A percentile compares a stretch with the other conserved stretches of the same genome.
These are phyloP conservation scores for Lordiphosa collinella DNA, from an alignment of 1,140 invertebrate genomes.

Conservation along the genomic window DNA sequence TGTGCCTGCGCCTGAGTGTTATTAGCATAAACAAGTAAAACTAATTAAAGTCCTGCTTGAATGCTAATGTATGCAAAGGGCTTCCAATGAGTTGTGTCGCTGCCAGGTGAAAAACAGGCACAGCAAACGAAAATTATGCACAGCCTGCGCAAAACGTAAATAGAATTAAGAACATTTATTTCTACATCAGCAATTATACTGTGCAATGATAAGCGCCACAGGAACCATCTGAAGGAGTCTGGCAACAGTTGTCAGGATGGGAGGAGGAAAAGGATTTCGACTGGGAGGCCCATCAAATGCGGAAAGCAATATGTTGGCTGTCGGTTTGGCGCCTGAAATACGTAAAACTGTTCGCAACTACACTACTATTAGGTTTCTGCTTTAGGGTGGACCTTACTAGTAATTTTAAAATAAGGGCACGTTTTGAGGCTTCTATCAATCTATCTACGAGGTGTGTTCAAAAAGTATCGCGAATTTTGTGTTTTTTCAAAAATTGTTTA, in stretches of 20 bases:
- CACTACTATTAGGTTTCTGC: neutral
- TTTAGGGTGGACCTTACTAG: too few relatives aligned
- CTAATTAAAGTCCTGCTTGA: conserved; percentile 69
- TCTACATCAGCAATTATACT: conserved; percentile 67
- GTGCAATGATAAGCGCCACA: conserved; percentile 44
- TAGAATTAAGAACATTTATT: conserved; percentile 69
- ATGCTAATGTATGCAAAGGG: conserved; percentile 73
- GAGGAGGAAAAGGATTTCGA: too few relatives aligned
- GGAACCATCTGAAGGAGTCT: conserved; percentile 15
- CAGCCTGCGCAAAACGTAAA: conserved; percentile 45
- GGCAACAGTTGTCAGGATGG: conserved; percentile 25
- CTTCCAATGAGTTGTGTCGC: conserved; percentile 50
- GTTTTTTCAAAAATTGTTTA: too few relatives aligned
- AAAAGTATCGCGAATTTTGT: too few relatives aligned
- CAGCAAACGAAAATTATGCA: conserved; percentile 39
- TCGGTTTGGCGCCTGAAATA: conserved; percentile 45
- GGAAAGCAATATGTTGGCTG: conserved; percentile 67
- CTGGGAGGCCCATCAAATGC: conserved; percentile 50
- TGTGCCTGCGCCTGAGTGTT: conserved; percentile 2
- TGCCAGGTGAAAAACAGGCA: conserved; percentile 6
- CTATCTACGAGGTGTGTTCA: too few relatives aligned
- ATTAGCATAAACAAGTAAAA: conserved; percentile 67
- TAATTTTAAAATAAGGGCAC: too few relatives aligned
- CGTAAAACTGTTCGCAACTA: conserved; percentile 44
- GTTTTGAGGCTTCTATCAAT: too few relatives aligned